phyloP scores from a whole-genome alignment of 2,797 vertebrate genomes.

The Prionace glauca region DNA sequence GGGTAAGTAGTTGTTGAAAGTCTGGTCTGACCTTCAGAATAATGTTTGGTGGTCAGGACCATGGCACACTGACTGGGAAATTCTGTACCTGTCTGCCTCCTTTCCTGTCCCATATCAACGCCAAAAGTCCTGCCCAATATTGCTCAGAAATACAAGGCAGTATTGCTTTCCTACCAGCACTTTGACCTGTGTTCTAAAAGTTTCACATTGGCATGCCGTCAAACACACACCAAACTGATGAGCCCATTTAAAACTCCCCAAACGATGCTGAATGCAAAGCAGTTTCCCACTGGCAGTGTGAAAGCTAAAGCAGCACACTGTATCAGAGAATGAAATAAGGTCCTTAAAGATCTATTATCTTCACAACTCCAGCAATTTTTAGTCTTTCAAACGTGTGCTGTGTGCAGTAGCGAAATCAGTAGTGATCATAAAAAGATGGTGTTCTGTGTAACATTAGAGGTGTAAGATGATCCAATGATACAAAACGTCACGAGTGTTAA shows the following conservation, averaged over 20 bases:
- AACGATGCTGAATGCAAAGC: slow-evolving; percentile 30
- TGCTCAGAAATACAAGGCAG: not conserved
- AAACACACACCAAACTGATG: not conserved
- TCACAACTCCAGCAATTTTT: not conserved
- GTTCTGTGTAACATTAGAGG: not conserved
- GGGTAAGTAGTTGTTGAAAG: no score
- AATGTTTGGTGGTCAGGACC: not conserved
- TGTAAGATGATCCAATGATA: not conserved
- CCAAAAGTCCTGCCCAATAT: not conserved
- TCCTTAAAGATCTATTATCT: slow-evolving; percentile 9
- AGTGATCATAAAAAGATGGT: not conserved
- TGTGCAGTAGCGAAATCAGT: not conserved
- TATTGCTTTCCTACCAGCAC: slow-evolving; percentile 1
- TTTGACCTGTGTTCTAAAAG: slow-evolving; percentile 16
- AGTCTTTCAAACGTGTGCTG: not conserved
- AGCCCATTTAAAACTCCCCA: slow-evolving; percentile 26
- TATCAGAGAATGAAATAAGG: slow-evolving; percentile 11
- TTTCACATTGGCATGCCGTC: not conserved
- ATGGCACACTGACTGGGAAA: not conserved
- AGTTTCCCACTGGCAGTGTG: slow-evolving; percentile 10
- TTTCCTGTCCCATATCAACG: not conserved
- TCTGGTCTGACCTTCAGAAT: not conserved
- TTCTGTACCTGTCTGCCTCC: not conserved
- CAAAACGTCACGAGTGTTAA: not conserved
- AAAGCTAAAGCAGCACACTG: not conserved